Percentiles rank a stretch among this genome's conserved stretches.
phyloP scores from a whole-genome alignment of 2,888 invertebrate genomes.

The Endotricha flammealis region DNA sequence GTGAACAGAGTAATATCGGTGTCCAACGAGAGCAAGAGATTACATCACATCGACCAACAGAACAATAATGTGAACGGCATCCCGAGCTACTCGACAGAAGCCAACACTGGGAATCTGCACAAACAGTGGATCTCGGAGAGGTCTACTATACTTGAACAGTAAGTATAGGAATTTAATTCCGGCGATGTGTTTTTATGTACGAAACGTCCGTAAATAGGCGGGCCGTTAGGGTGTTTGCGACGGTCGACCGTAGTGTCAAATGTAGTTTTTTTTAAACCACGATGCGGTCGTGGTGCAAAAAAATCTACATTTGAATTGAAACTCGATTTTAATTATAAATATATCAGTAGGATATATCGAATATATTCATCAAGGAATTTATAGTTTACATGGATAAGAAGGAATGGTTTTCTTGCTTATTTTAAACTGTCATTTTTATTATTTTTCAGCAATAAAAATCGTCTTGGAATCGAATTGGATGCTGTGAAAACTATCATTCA shows the following conservation, averaged over 20 bases:
- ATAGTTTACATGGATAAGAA: too few relatives aligned
- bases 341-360: too few relatives aligned
- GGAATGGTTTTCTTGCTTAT: too few relatives aligned
- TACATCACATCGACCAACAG: conserved; percentile 57
- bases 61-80: conserved; percentile 43
- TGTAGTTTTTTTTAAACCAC: too few relatives aligned
- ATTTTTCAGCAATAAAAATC: conserved; percentile 79
- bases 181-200: background rate
- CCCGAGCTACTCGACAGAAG: conserved; percentile 56
- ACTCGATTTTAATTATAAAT: too few relatives aligned
- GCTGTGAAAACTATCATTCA: conserved; percentile 82
- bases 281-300: too few relatives aligned
- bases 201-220: background rate
- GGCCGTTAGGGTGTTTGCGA: too few relatives aligned
- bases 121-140: conserved; percentile 71
- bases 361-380: too few relatives aligned
- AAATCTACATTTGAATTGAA: too few relatives aligned
- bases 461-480: conserved; percentile 89
- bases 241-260: too few relatives aligned
- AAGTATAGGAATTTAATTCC: conserved; percentile 33
- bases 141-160: conserved; percentile 78
- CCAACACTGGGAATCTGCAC: conserved; percentile 60
- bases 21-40: conserved; percentile 72
- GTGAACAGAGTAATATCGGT: conserved; percentile 82
- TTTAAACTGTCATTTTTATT: conserved; percentile 18